Conservation (phyloP, 2,797 vertebrate genomes). For the Coluber constrictor region DNA sequence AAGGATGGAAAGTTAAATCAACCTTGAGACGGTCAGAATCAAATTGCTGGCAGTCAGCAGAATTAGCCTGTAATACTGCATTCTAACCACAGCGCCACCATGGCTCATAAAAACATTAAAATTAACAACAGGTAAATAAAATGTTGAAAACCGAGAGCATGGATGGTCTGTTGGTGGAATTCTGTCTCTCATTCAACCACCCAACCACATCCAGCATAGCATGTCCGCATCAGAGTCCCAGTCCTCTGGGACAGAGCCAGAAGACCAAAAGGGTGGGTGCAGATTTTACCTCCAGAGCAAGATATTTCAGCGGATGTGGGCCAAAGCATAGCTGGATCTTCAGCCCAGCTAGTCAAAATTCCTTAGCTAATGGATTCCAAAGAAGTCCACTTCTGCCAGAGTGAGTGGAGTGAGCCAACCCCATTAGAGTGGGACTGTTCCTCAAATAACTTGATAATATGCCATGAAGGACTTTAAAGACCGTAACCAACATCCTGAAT, state of each 20-base stretch:
- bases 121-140: not conserved
- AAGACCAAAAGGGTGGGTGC: not conserved
- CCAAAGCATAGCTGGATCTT: not conserved
- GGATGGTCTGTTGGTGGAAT: not conserved
- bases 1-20: not conserved
- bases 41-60: not conserved
- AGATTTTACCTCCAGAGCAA: not conserved
- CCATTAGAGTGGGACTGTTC: not conserved
- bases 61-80: not conserved
- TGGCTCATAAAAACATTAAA: not conserved
- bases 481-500: not conserved
- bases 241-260: not conserved
- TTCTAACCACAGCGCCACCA: not conserved
- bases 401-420: accelerated
- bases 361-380: not conserved
- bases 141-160: not conserved
- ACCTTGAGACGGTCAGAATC: not conserved
- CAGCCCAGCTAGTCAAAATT: not conserved
- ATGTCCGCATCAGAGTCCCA: not conserved
- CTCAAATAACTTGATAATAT: not conserved
- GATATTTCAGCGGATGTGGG: not conserved
- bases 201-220: not conserved
- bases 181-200: not conserved
- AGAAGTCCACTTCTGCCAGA: not conserved
- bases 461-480: not conserved